These are phyloP conservation scores for Actinernus sp. DNA, from an alignment of 92 coral and sea anemone genomes.

Conservation along the genomic window DNA sequence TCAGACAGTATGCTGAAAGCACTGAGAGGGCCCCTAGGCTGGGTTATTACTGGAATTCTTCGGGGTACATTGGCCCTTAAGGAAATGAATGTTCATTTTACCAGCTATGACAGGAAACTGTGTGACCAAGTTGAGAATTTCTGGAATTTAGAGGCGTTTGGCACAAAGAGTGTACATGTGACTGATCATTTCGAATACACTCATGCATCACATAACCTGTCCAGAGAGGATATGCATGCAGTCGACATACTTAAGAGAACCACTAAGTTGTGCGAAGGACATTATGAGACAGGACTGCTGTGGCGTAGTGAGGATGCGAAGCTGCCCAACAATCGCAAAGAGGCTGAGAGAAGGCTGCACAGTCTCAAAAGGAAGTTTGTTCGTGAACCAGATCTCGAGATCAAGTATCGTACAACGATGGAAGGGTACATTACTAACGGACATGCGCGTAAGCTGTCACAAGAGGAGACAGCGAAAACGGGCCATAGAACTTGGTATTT, in stretches of 20 bases:
- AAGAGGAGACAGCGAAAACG: not conserved
- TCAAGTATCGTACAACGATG: constrained; percentile 32
- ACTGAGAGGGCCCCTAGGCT: constrained; percentile 48
- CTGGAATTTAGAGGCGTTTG: constrained; percentile 60
- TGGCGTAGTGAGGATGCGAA: constrained; percentile 19
- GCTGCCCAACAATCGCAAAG: constrained; percentile 11
- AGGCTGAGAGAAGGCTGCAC: constrained; percentile 23
- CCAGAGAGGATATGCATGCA: constrained; percentile 46
- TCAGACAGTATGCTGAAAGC: constrained; percentile 32
- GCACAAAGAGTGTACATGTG: too few relatives aligned
- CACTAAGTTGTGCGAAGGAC: constrained; percentile 34
- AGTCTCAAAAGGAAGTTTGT: constrained; percentile 13
- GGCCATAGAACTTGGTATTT: constrained; percentile 48
- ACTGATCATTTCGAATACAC: too few relatives aligned
- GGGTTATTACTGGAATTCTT: constrained; percentile 60
- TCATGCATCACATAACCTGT: not conserved
- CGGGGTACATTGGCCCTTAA: not conserved
- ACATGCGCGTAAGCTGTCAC: constrained; percentile 12
- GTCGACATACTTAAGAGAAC: constrained; percentile 44
- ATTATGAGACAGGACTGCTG: constrained; percentile 52
- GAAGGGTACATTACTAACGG: constrained; percentile 21
- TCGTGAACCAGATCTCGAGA: constrained; percentile 8
- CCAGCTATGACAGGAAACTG: constrained; percentile 23
- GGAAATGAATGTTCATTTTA: constrained; percentile 31
- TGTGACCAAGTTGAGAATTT: constrained; percentile 51